A percentile compares a stretch with the other conserved stretches of the same genome.
Conservation (phyloP, 2,888 invertebrate genomes). For the Idaea dimidiata region DNA sequence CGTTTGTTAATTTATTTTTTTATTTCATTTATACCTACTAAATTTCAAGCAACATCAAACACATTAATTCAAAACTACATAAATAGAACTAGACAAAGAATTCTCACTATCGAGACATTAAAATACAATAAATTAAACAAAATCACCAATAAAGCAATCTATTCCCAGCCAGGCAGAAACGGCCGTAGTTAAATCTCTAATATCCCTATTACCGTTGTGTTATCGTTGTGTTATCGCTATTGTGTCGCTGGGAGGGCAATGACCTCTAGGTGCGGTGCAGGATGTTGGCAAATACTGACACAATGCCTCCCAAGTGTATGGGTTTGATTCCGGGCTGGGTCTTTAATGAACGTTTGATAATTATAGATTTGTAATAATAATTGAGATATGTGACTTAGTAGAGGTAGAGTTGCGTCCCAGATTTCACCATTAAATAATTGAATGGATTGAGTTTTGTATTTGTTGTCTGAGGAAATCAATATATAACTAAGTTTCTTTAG, state of each 20-base stretch:
- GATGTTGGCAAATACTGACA: slow-evolving; percentile 9
- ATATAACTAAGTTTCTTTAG: background rate
- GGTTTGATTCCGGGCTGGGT: slow-evolving; percentile 16
- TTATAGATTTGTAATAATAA: background rate
- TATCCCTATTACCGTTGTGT: background rate
- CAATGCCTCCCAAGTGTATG: slow-evolving; percentile 15
- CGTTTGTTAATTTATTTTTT: no score
- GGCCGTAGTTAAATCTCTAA: background rate
- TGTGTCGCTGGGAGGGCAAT: slow-evolving; percentile 8
- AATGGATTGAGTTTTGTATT: background rate
- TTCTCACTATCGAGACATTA: background rate
- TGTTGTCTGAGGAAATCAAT: background rate
- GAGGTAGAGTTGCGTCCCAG: background rate
- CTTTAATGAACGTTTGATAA: background rate
- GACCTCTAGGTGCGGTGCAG: slow-evolving; percentile 7
- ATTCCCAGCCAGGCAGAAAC: background rate
- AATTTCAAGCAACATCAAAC: background rate
- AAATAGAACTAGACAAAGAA: background rate
- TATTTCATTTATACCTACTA: no score
- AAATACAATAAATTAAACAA: background rate
- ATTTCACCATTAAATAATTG: background rate
- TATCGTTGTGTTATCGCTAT: slow-evolving; percentile 8
- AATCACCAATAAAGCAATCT: background rate
- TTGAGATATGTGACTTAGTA: background rate
- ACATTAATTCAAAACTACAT: background rate